Conservation (phyloP, 1,140 invertebrate genomes). For the Patella vulgata region DNA sequence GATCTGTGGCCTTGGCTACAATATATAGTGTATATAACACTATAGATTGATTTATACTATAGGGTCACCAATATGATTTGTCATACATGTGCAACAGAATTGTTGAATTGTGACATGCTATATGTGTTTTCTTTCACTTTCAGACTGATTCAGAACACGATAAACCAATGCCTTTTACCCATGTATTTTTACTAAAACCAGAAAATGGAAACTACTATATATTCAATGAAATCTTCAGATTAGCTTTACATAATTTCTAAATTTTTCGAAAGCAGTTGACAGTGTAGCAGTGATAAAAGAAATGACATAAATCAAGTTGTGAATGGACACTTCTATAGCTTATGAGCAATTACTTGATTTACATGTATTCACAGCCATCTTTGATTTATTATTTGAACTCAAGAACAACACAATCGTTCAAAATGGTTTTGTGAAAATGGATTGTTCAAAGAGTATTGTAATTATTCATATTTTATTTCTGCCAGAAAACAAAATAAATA, state of each 20-base stretch:
- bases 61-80: no score
- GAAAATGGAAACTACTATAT: conserved; percentile 87
- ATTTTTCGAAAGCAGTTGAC: neutral
- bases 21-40: no score
- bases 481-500: no score
- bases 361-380: neutral
- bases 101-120: no score
- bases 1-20: no score
- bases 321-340: neutral
- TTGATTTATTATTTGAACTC: neutral
- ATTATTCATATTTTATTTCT: no score
- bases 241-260: conserved; percentile 80
- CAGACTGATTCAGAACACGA: conserved; percentile 85
- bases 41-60: no score
- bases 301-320: neutral
- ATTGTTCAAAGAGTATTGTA: no score
- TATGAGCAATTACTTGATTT: neutral
- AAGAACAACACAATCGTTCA: neutral
- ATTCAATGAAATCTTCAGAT: conserved; percentile 90
- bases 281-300: neutral
- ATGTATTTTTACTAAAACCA: conserved; percentile 91
- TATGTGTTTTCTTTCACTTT: conserved; percentile 38
- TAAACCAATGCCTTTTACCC: conserved; percentile 88
- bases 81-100: no score
- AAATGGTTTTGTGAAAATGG: neutral